Percentiles rank a stretch among this genome's conserved stretches.
Evolutionary conservation across 2,797 vertebrate genomes (phyloP).

Genomic region (Enteromius anoplus): DNA sequence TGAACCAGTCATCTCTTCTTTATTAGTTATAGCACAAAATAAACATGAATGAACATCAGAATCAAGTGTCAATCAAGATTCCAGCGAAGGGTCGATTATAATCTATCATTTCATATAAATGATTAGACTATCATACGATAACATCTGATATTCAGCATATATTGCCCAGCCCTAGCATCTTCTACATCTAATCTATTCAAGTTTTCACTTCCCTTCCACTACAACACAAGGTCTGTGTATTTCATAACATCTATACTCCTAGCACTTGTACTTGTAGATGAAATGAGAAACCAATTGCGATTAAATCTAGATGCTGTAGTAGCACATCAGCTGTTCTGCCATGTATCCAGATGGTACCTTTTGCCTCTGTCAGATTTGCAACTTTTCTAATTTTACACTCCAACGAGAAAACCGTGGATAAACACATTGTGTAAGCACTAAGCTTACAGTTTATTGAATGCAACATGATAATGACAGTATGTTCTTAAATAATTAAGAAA

Average conservation of each 20-base stretch:
- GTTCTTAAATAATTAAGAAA: neutral
- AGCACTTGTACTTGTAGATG: neutral
- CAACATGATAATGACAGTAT: neutral
- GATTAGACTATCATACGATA: neutral
- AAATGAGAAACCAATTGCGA: neutral
- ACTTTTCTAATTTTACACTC: neutral
- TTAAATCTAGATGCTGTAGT: constrained; percentile 9
- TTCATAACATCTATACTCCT: neutral
- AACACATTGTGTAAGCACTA: neutral
- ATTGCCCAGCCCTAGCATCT: neutral
- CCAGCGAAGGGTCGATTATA: neutral
- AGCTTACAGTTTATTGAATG: neutral
- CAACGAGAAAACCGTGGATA: neutral
- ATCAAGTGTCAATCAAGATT: neutral
- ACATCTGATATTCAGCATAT: neutral
- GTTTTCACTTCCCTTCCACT: neutral
- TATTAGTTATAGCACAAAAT: neutral
- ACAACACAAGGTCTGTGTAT: neutral
- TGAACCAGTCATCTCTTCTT: neutral
- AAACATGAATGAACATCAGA: neutral
- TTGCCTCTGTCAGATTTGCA: neutral
- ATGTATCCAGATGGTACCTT: neutral
- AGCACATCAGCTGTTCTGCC: neutral
- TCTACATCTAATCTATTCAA: neutral
- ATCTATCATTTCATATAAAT: neutral